Evolutionary conservation across 2,113 vertebrate species (phyloP).

Genomic region (Steatornis caripensis): DNA sequence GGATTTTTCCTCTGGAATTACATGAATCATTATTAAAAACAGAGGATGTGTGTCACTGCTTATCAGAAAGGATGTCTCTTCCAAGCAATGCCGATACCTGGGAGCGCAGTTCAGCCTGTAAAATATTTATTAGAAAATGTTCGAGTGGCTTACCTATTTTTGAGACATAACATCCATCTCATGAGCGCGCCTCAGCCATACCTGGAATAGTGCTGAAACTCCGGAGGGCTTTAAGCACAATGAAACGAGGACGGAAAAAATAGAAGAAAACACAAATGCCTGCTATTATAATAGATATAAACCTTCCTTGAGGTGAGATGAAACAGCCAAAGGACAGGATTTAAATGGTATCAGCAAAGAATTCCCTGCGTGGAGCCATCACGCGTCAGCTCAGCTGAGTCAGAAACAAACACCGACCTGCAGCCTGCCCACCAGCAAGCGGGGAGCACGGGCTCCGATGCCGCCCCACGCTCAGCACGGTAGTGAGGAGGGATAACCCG

Average conservation of each 20-base stretch:
- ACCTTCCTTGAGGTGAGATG: conserved; percentile 74
- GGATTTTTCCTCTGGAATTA: not conserved
- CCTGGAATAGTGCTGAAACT: conserved; percentile 82
- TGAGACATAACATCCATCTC: not conserved
- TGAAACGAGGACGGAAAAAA: conserved; percentile 82
- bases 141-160: not conserved
- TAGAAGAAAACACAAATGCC: conserved; percentile 84
- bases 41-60: not conserved
- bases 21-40: not conserved
- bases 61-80: not conserved
- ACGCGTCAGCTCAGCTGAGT: not conserved
- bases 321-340: not conserved
- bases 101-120: not conserved
- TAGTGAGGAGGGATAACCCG: not conserved
- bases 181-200: conserved; percentile 73
- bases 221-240: conserved; percentile 85
- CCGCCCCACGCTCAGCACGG: not conserved
- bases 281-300: conserved; percentile 82
- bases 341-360: not conserved
- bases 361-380: not conserved
- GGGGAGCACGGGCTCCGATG: not conserved
- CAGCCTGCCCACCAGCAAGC: accelerated
- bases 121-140: not conserved
- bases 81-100: not conserved
- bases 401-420: too few species aligned